Evolutionary conservation across 2,888 invertebrate species (phyloP), one percentile per base, ranked within the genome.

Genomic region (Camptogramma bilineatum): DNA sequence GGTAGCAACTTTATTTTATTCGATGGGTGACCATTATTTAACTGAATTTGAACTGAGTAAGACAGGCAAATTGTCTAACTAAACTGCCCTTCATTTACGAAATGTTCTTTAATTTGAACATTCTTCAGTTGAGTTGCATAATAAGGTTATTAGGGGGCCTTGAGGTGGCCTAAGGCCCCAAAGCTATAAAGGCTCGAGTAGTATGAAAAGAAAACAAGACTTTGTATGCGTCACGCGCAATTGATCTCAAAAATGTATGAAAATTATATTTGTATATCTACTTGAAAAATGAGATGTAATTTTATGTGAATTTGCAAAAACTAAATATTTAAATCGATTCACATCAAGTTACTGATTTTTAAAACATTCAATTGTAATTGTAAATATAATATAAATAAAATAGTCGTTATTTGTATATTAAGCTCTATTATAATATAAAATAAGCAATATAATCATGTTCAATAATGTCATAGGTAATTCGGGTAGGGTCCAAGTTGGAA

Each of bases 381-480:
- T 66, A 66, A 39, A 65, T 65, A 53, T 55, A 48, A 31, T 60
- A 63, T 67, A 67, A 63, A 61, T 67, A 64, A 67, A 63, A 61
- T 67, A 64, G 46, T 59, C 46, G 54, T 57, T 67, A 63, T 63
- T 54, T 61, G 67, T 67, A 67, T 67, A 67, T 67, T 67, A 67
- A 63, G 63, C 13, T 57, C 44, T 42, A 54, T n/a, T 54, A 53
- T 28, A 42, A 58, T 50, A 48, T 60, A 52, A 28, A n/a, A 24
- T 65, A 62, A 61, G 53, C 57, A 57, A 65, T 65, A 65, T 65
- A 52, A 34, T 65, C 61, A 53, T 53, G 65, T 65, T 61, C 48
- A 53, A 50, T 61, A 60, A 17, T 42, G 18, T 21, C 21, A 21
- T 21, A 21, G 21, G 21, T 50, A 50, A 50, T 56, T 46, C 16